Evolutionary conservation across 2,888 invertebrate genomes (phyloP), one percentile per base, ranked within the genome.

Genomic region (Chalcis sispes): DNA sequence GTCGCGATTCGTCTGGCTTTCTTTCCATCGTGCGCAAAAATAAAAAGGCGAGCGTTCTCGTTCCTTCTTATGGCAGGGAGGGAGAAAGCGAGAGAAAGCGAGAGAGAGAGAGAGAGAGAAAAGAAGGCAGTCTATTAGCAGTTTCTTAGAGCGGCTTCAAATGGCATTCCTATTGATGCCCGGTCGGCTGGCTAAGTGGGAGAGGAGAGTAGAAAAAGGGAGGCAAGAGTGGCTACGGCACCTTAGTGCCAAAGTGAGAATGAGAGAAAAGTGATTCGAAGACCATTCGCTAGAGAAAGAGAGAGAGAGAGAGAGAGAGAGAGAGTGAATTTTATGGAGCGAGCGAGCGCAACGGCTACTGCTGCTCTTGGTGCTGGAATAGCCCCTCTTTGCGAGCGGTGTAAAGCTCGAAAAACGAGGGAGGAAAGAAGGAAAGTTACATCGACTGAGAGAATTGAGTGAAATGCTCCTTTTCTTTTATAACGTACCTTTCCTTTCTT

Each of bases 121-220:
- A 4, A 15, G 50, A 50, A 15, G 56, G 48, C 56, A 70, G 81
- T 87, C 86, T 86, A 87, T 87, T 87, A 87, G 85, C 85, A 86
- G 87, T 87, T 87, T 86, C 86, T 86, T 86, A 85, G 85, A 86
- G 82, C 85, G 83, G 81, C 84, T 83, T 83, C 83, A 82, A 87
- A 85, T 85, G 85, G 86, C 85, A 86, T 86, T 85, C 83, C 85
- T 82, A 87, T 86, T 86, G 87, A 87, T 84, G 85, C 82, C 79
- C 77, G 72, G 13, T 36, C 25, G 52, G 71, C 59, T 58, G 52
- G 59, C 50, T 3, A 20, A 15, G 36, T 5, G 4, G 20, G 29
- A 29, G 42, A 23, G 42, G 4, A 23, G 20, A 2, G 27, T 27
- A 13, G 58, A 58, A 58, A 59, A 32, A 36, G 13, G 13, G 48